Conservation (phyloP, 2,888 invertebrate genomes). For the Metacarcinus magister region DNA sequence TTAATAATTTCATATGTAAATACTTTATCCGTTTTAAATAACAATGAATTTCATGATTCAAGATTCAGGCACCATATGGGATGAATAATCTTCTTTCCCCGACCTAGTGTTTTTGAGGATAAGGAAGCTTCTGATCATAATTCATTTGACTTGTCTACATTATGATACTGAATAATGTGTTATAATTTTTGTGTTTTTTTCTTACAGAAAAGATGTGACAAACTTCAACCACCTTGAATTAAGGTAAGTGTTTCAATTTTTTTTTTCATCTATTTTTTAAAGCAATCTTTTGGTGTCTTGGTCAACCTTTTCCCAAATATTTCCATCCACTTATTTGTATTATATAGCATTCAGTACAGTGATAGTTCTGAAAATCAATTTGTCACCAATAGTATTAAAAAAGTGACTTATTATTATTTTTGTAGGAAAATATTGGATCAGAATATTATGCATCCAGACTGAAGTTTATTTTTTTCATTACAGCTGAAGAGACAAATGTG, state of each 20-base stretch:
- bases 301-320: too few relatives aligned
- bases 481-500: neutral
- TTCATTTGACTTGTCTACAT: neutral
- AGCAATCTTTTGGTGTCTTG: too few relatives aligned
- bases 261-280: neutral
- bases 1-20: too few relatives aligned
- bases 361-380: too few relatives aligned
- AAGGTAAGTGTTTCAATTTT: neutral
- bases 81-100: conserved; percentile 6
- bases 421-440: too few relatives aligned
- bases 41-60: neutral
- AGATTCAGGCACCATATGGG: neutral
- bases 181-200: neutral
- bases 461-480: neutral
- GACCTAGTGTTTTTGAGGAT: neutral
- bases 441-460: neutral
- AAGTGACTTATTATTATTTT: too few relatives aligned
- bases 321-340: too few relatives aligned
- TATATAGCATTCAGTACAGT: too few relatives aligned
- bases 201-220: too few relatives aligned
- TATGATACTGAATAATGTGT: too few relatives aligned
- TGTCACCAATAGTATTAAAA: too few relatives aligned
- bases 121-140: neutral
- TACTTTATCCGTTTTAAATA: too few relatives aligned
- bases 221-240: neutral